These are phyloP conservation scores for Vimba vimba DNA, from an alignment of 2,113 vertebrate species.

Conservation along the genomic window DNA sequence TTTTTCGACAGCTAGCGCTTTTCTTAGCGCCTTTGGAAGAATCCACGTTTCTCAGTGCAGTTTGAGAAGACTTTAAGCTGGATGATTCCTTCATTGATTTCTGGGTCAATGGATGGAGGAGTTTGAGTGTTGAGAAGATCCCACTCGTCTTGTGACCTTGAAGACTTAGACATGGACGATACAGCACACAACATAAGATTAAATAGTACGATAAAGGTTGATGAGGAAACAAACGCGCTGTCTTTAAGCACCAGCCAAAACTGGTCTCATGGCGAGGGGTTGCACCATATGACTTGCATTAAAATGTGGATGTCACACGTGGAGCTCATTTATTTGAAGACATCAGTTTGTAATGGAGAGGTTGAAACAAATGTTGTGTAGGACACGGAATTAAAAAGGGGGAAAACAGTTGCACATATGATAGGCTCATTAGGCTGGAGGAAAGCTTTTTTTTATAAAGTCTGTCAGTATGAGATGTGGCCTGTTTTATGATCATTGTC, in stretches of 20 bases:
- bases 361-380: neutral
- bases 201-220: no score
- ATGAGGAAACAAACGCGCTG: no score
- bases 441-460: neutral
- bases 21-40: neutral
- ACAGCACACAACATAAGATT: neutral
- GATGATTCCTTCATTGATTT: no score
- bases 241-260: neutral
- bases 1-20: neutral
- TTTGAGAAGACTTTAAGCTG: no score
- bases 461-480: neutral
- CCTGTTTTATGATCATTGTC: no score
- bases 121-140: no score
- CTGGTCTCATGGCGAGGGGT: slow-evolving; percentile 43
- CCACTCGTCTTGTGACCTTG: no score
- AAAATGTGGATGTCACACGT: neutral
- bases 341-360: neutral
- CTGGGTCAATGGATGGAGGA: no score
- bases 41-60: neutral
- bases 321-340: neutral
- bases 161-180: no score
- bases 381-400: neutral
- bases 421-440: neutral
- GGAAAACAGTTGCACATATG: no score
- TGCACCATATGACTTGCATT: slow-evolving; percentile 42